Evolutionary conservation across 2,888 invertebrate genomes (phyloP).

Genomic region (Drosophila affinis): DNA sequence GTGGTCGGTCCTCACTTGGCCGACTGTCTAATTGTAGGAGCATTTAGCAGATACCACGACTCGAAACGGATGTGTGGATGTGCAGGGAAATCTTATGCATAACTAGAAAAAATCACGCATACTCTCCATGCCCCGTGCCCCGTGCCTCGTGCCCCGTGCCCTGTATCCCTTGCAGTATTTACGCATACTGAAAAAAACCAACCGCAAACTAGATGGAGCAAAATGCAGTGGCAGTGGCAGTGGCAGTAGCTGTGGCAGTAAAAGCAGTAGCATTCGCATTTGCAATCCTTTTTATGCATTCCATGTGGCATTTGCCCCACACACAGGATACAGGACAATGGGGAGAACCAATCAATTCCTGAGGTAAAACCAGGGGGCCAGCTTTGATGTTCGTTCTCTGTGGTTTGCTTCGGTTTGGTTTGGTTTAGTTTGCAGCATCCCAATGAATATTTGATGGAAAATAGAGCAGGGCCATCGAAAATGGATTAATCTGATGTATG

Average conservation of each 20-base stretch:
- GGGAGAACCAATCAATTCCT: conserved; percentile 38
- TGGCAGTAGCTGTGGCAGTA: background rate
- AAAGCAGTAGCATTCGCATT: conserved; percentile 14
- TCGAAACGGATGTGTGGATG: background rate
- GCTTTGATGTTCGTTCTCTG: conserved; percentile 9
- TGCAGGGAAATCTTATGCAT: conserved; percentile 3
- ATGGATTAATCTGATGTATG: too few species aligned
- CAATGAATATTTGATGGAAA: background rate
- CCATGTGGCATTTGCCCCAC: conserved; percentile 36
- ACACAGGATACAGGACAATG: conserved; percentile 22
- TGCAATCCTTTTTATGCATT: conserved; percentile 37
- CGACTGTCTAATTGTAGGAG: conserved; percentile 55
- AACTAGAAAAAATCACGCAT: conserved; percentile 45
- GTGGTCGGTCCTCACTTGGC: conserved; percentile 31
- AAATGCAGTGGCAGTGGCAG: background rate
- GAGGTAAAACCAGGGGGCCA: background rate
- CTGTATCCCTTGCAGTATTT: background rate
- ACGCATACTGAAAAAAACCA: conserved; percentile 26
- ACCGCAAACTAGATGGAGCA: conserved; percentile 22
- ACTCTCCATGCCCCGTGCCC: conserved; percentile 29
- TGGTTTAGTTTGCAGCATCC: background rate
- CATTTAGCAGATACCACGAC: conserved; percentile 28
- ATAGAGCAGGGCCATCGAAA: background rate
- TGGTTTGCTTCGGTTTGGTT: conserved; percentile 13
- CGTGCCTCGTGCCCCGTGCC: conserved; percentile 11